Conservation (phyloP, 2,113 vertebrate species). For the Cyphomyrus discorhynchus region DNA sequence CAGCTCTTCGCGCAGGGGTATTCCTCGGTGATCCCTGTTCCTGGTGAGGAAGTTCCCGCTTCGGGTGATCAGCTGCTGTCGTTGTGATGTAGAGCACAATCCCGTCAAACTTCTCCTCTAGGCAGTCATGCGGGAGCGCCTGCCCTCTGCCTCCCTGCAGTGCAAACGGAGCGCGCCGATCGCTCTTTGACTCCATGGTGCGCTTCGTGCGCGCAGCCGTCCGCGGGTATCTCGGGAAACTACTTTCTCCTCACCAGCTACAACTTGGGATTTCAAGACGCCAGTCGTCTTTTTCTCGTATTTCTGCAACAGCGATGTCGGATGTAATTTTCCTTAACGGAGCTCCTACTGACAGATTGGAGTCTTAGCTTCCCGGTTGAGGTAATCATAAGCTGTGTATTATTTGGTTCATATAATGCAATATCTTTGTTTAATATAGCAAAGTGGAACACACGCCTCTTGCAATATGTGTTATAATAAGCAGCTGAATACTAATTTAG, state of each 20-base stretch:
- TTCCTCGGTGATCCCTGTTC: constrained; percentile 1
- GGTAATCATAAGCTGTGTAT: constrained; percentile 3
- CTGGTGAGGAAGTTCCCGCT: constrained; percentile 4
- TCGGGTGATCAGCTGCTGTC: constrained; percentile 48
- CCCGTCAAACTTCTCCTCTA: constrained; percentile 53
- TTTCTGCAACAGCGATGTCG: constrained; percentile 12
- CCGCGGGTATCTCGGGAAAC: constrained; percentile 13
- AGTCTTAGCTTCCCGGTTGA: constrained; percentile 1
- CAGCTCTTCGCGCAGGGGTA: neutral
- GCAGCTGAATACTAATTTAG: neutral
- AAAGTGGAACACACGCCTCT: neutral
- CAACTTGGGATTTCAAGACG: neutral
- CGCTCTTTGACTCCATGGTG: constrained; percentile 14
- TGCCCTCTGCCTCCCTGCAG: neutral
- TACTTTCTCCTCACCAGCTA: neutral
- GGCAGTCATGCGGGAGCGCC: constrained; percentile 27
- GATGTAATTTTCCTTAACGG: neutral
- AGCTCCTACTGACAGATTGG: constrained; percentile 14
- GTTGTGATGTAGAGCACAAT: constrained; percentile 57
- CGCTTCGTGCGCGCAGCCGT: constrained; percentile 23
- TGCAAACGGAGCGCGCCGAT: constrained; percentile 10
- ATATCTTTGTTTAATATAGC: neutral
- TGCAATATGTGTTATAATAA: neutral
- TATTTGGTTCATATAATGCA: neutral
- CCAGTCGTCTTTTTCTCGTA: neutral